phyloP scores from a whole-genome alignment of 2,113 vertebrate species.

The Polypterus bichir region DNA sequence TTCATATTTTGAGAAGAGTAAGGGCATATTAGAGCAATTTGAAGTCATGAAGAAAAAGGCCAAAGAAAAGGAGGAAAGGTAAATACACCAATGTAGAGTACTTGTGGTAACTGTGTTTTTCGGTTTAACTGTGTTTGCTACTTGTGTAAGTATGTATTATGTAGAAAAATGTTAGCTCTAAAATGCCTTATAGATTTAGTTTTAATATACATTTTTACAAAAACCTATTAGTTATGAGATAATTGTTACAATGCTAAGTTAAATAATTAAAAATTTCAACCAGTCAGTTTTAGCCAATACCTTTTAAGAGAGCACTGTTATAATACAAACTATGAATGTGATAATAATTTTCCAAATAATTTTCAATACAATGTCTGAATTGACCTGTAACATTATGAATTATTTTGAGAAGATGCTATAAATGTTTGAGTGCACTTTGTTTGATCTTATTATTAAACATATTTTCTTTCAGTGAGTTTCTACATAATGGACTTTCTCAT shows the following conservation, averaged over 20 bases:
- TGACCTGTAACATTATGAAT: not conserved
- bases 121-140: not conserved
- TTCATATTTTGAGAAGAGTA: constrained; percentile 40
- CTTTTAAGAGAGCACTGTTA: not conserved
- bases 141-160: not conserved
- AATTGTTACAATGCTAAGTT: too few species aligned
- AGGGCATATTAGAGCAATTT: constrained; percentile 65
- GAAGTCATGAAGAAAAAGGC: constrained; percentile 68
- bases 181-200: not conserved
- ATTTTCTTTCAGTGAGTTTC: constrained; percentile 53
- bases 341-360: not conserved
- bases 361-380: not conserved
- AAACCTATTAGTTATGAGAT: not conserved
- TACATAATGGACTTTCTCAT: constrained; percentile 51
- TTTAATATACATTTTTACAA: not conserved
- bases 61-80: constrained; percentile 75
- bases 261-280: too few species aligned
- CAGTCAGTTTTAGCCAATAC: too few species aligned
- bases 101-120: constrained; percentile 5
- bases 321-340: not conserved
- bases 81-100: constrained; percentile 15
- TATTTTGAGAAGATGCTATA: not conserved
- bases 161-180: not conserved
- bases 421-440: not conserved
- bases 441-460: not conserved